A percentile compares a stretch with the other conserved stretches of the same genome.
phyloP scores from a whole-genome alignment of 2,113 vertebrate genomes.

The Hippolais icterina region DNA sequence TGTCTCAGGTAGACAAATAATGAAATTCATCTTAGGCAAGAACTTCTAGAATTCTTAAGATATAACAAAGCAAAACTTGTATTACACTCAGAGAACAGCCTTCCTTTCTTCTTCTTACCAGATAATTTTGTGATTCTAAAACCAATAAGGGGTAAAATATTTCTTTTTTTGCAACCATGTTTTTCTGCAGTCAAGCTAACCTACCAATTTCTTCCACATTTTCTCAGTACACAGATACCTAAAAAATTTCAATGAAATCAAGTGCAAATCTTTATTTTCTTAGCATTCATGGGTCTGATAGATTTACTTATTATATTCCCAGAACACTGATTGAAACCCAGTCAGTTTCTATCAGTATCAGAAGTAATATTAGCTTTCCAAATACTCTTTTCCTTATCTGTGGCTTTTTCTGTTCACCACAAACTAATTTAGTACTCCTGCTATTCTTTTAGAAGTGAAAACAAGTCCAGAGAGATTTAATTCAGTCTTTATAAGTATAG shows the following conservation, averaged over 20 bases:
- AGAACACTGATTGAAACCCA: background rate
- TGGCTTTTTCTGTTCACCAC: background rate
- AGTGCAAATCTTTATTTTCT: background rate
- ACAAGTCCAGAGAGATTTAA: background rate
- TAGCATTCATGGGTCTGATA: background rate
- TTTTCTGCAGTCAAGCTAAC: background rate
- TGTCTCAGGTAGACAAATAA: background rate
- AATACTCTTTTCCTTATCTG: background rate
- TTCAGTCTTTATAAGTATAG: background rate
- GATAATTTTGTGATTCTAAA: background rate
- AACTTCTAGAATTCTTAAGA: background rate
- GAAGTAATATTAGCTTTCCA: background rate
- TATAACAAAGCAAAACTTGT: background rate
- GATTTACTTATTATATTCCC: background rate
- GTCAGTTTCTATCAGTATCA: background rate
- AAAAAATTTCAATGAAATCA: background rate
- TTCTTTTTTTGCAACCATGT: background rate
- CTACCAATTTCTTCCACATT: background rate
- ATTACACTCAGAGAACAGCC: background rate
- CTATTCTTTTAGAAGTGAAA: background rate
- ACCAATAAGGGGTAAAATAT: accelerated
- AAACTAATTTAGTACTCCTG: background rate
- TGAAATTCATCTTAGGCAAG: background rate
- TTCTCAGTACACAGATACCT: background rate
- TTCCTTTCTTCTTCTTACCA: background rate